Evolutionary conservation across 2,888 invertebrate genomes (phyloP), one percentile per base, ranked within the genome.

Genomic region (Cyclophora punctaria): DNA sequence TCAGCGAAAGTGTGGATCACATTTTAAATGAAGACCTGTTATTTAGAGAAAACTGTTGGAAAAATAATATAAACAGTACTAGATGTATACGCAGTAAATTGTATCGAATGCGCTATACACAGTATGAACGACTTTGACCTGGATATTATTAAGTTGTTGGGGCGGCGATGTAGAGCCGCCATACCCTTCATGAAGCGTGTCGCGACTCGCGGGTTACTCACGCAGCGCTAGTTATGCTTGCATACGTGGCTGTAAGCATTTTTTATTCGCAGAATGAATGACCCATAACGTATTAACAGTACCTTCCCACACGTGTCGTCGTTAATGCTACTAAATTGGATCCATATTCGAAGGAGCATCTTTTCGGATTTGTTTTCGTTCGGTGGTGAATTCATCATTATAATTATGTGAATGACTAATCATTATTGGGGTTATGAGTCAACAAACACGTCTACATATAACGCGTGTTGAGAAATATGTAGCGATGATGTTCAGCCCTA

Each of bases 381-480:
- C 59, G 63, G 59, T 66, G 65, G 65, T 67, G 66, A 65, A 68
- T 71, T 62, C 56, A 63, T 62, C 54, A 63, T 71, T 68, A 68
- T 67, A 68, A 74, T 75, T 79, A 75, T 70, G 75, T 78, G 77
- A 79, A 81, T 85, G 80, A 82, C 76, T 75, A 79, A 79, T 74
- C 71, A 64, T 74, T 73, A 73, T 73, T 71, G 64, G 66, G 71
- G 63, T 62, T 64, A 63, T 84, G 83, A 83, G 66, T 84, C 83
- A 83, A 69, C 73, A 61, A 58, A 64, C 67, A 65, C 62, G 61
- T 67, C 37, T 5, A 20, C 20, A 20, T 20, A 20, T 20, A 20
- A 20, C 20, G 20, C 60, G 62, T 65, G 69, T 71, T 63, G 69
- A 67, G 68, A 68, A 64, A 71, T 64, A 68, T 64, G 47, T 46